Evolutionary conservation across 2,113 vertebrate species (phyloP), one percentile per base, ranked within the genome.

Genomic region (Toxostoma redivivum): DNA sequence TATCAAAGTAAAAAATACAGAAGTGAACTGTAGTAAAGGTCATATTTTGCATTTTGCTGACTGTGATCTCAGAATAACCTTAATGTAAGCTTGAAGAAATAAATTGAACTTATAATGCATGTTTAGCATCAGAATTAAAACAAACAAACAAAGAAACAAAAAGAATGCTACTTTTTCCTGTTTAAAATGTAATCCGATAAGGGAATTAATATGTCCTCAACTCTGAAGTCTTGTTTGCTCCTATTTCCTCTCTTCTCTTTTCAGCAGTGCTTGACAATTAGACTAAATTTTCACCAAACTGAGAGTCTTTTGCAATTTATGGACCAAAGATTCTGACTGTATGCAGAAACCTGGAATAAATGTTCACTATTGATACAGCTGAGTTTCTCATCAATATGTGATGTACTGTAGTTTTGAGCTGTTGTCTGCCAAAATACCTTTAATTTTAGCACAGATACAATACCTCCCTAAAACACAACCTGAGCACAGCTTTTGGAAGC

Each of bases 381-480:
- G 78, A 96, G 15, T 92, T 96, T 95, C 87, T 94, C n/a, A 61
- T 80, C 65, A 85, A 67, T 95, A 67, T 66, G 12, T 58, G 45
- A 88, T 79, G 57, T 88, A 53, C 73, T 60, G 62, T 92, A 69
- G 56, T 96, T 93, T 78, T 73, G 87, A 94, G 73, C 72, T 95
- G 84, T 88, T 82, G 91, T 71, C 38, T 96, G 90, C 78, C 95
- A 95, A 90, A 87, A 95, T 93, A 96, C 69, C 81, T 95, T 95
- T 91, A 70, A 81, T 96, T 96, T 91, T 95, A 95, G 94, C 58
- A 76, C 24, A 94, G 54, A 70, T 86, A 23, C 87, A 86, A 40
- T 84, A 91, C 85, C 90, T 92, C 81, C 79, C 92, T 96, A 85
- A 95, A 96, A 88, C 56, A 95, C 54, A 95, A 95, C 65, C 93